Conservation (phyloP, 2,888 invertebrate species). For the Sarcophaga carnaria region DNA sequence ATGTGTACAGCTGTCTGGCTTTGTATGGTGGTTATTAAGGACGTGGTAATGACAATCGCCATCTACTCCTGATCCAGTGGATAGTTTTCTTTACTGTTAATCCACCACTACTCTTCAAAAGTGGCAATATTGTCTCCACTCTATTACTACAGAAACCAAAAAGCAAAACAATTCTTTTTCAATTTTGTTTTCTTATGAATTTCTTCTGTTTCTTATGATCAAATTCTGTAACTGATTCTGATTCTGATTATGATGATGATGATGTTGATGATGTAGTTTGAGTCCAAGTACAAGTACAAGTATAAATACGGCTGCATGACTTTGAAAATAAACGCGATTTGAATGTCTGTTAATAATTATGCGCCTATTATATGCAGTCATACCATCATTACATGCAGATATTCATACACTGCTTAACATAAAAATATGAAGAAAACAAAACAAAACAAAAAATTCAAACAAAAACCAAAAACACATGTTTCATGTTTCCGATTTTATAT, state of each 20-base stretch:
- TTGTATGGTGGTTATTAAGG: too few species aligned
- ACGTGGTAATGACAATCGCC: too few species aligned
- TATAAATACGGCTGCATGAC: too few species aligned
- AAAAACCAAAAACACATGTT: slow-evolving; percentile 48
- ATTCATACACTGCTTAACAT: background rate
- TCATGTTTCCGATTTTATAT: slow-evolving; percentile 8
- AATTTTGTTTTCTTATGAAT: background rate
- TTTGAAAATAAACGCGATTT: slow-evolving; percentile 49
- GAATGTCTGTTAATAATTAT: slow-evolving; percentile 69
- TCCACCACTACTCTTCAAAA: background rate
- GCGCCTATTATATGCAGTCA: slow-evolving; percentile 40
- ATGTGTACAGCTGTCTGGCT: too few species aligned
- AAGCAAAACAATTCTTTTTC: too few species aligned
- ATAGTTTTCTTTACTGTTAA: too few species aligned
- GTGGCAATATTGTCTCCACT: too few species aligned
- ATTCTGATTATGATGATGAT: slow-evolving; percentile 5
- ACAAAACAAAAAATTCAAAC: slow-evolving; percentile 4
- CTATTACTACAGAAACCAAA: too few species aligned
- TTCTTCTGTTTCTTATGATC: slow-evolving; percentile 36
- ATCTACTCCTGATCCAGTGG: too few species aligned
- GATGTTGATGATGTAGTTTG: background rate
- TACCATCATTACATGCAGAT: slow-evolving; percentile 35
- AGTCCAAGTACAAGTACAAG: background rate
- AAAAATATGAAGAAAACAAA: background rate
- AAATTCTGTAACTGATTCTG: slow-evolving; percentile 51